Conservation (phyloP, 1,140 invertebrate species). For the Propsilocerus akamusi region DNA sequence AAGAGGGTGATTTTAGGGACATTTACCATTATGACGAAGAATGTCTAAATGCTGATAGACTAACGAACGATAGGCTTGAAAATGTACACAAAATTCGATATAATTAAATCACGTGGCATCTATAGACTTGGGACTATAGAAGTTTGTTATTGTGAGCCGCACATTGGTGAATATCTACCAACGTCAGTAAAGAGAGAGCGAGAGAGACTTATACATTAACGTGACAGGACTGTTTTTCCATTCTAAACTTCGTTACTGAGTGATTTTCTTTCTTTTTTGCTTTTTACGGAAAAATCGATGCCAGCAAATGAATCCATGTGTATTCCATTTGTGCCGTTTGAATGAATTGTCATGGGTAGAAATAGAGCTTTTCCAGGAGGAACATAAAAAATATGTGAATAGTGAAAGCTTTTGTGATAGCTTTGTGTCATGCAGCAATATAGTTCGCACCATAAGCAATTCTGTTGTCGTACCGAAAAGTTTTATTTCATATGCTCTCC, state of each 20-base stretch:
- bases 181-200: not conserved
- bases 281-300: not conserved
- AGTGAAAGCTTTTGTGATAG: too few relatives aligned
- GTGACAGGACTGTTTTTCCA: not conserved
- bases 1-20: too few relatives aligned
- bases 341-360: not conserved
- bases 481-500: too few relatives aligned
- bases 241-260: not conserved
- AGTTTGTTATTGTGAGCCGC: too few relatives aligned
- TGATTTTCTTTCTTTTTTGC: not conserved
- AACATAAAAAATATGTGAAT: too few relatives aligned
- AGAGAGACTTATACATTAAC: not conserved
- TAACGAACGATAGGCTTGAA: not conserved
- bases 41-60: not conserved
- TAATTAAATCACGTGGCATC: conserved; percentile 3
- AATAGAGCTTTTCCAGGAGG: too few relatives aligned
- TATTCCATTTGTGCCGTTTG: not conserved
- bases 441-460: too few relatives aligned
- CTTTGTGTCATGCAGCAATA: too few relatives aligned
- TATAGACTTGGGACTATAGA: too few relatives aligned
- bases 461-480: too few relatives aligned
- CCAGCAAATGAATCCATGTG: not conserved
- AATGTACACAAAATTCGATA: not conserved
- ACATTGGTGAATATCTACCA: not conserved
- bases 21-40: too few relatives aligned